Percentiles rank a stretch among this genome's conserved stretches.
These are phyloP conservation scores for Balanococcus diminutus DNA, from an alignment of 2,888 invertebrate genomes.

Conservation along the genomic window DNA sequence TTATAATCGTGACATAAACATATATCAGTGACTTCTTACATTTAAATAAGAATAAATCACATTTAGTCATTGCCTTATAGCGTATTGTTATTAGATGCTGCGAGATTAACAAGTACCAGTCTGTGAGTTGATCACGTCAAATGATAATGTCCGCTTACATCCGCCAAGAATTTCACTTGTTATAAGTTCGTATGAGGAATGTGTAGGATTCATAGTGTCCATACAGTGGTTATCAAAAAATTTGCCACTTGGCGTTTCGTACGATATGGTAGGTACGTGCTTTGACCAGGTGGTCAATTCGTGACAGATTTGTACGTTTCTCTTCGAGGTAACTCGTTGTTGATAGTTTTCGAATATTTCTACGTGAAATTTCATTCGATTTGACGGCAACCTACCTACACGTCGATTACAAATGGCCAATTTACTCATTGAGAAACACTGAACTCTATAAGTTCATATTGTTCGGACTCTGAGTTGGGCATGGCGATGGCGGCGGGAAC, in stretches of 20 bases:
- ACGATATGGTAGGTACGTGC: not conserved
- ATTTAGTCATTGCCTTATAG: slow-evolving; percentile 42
- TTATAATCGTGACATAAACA: slow-evolving; percentile 44
- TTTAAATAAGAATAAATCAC: slow-evolving; percentile 43
- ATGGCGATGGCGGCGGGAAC: not conserved
- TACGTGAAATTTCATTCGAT: not conserved
- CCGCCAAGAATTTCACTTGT: slow-evolving; percentile 42
- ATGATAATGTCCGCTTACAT: slow-evolving; percentile 44
- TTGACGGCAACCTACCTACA: not conserved
- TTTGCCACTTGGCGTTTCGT: not conserved
- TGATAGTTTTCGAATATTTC: not conserved
- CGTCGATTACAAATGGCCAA: not conserved
- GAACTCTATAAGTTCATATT: slow-evolving; percentile 11
- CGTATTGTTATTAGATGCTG: slow-evolving; percentile 39
- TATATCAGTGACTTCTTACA: slow-evolving; percentile 39
- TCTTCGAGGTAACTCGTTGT: no score
- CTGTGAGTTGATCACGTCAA: slow-evolving; percentile 39
- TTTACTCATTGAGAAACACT: slow-evolving; percentile 9
- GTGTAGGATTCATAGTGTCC: slow-evolving; percentile 34
- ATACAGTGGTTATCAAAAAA: slow-evolving; percentile 30
- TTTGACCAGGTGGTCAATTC: no score
- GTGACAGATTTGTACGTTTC: not conserved
- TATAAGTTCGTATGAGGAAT: slow-evolving; percentile 37
- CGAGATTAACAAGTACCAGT: slow-evolving; percentile 38
- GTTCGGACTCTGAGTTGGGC: not conserved